These are phyloP conservation scores for Trachymyrmex cornetzi DNA, from an alignment of 1,140 invertebrate genomes.

Conservation along the genomic window DNA sequence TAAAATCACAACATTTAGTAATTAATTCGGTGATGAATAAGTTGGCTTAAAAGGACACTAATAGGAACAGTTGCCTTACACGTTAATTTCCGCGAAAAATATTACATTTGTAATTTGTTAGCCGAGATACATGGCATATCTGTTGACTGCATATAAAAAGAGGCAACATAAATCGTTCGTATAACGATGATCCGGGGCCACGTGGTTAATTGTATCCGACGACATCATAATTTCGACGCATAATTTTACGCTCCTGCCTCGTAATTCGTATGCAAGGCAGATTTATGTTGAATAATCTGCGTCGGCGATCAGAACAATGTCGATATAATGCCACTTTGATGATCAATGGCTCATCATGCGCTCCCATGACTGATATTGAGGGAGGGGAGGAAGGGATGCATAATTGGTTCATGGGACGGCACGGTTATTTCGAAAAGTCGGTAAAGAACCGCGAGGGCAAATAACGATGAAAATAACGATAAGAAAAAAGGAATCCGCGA, in stretches of 20 bases:
- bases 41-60: too few species aligned
- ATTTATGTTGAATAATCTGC: constrained; percentile 61
- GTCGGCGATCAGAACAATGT: constrained; percentile 28
- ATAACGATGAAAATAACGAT: not conserved
- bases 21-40: too few species aligned
- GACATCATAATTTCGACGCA: constrained; percentile 55
- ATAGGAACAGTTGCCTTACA: too few species aligned
- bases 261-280: constrained; percentile 42
- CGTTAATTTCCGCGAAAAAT: not conserved
- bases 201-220: constrained; percentile 46
- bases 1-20: too few species aligned
- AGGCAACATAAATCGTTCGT: constrained; percentile 35
- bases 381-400: not conserved
- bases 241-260: constrained; percentile 45
- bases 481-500: constrained; percentile 45
- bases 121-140: not conserved
- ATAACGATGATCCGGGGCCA: constrained; percentile 10
- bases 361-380: constrained; percentile 26
- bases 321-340: constrained; percentile 32
- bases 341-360: constrained; percentile 30
- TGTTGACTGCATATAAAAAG: not conserved
- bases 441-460: constrained; percentile 6
- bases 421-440: not conserved
- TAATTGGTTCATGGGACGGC: constrained; percentile 26
- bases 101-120: not conserved